phyloP scores from a whole-genome alignment of 2,797 vertebrate species.

The Hypotaenidia philippensis region DNA sequence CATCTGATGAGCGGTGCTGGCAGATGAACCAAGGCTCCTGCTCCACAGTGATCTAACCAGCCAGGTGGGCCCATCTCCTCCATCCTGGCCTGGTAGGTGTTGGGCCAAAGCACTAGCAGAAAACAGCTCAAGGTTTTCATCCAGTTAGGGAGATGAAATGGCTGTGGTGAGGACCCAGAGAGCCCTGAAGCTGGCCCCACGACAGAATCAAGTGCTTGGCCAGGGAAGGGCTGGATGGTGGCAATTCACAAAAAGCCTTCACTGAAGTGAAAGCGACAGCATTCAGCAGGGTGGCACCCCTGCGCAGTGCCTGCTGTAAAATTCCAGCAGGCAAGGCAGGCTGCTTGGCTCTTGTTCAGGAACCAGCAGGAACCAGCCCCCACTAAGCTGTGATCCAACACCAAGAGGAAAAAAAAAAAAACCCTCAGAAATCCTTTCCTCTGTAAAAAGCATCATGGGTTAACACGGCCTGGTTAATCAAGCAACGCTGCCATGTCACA shows the following conservation, averaged over 20 bases:
- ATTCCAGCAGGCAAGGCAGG: conserved; percentile 51
- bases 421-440: neutral
- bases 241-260: neutral
- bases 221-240: neutral
- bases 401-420: neutral
- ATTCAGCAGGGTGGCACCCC: conserved; percentile 40
- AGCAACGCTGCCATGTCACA: conserved; percentile 31
- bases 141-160: fast-evolving
- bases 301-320: neutral
- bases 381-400: conserved; percentile 26
- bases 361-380: conserved; percentile 30
- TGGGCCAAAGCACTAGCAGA: neutral
- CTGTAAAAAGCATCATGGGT: neutral
- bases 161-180: fast-evolving
- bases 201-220: fast-evolving
- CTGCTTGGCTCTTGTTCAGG: conserved; percentile 17
- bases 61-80: neutral
- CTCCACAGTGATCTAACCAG: neutral
- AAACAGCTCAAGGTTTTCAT: neutral
- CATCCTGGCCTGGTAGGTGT: fast-evolving
- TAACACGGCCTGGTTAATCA: neutral
- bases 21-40: neutral
- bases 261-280: conserved; percentile 3
- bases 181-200: neutral
- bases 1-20: fast-evolving